Evolutionary conservation across 2,113 vertebrate genomes (phyloP), one percentile per base, ranked within the genome.

Genomic region (Zapus hudsonius): DNA sequence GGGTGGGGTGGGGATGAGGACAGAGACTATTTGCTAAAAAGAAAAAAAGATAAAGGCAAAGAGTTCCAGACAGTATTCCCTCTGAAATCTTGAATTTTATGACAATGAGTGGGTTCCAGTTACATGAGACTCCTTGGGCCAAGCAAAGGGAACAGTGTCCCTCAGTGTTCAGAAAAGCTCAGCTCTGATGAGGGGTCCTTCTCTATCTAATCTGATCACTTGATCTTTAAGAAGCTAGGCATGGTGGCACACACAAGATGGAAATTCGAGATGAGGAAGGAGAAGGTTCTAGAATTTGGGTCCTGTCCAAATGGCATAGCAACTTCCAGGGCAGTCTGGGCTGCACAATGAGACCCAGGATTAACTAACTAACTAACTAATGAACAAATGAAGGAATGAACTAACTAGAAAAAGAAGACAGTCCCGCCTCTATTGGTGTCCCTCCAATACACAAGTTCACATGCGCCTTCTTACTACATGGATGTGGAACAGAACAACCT

Each of bases 21-120:
- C 12, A 81, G 63, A 84, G 12, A 81, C 25, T 91, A 44, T 59
- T 94, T 92, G 66, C 38, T 59, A 44, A 80, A 36, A 83, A 27
- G 5, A 27, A 67, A 89, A 44, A 66, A 79, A 61, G 5, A 81
- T 2, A 0, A 88, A 70, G 64, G 67, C 22, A 78, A 66, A 27
- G 25, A 55, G 13, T 92, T 72, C 25, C n/a, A 70, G 23, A 10
- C 33, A 87, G 52, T 61, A 80, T 76, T 90, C 93, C 61, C 73
- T 93, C 36, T 59, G 72, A 70, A 67, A 42, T n/a, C 6, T 61
- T 91, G 55, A 70, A 75, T 91, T 93, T 73, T 25, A 19, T 76
- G 20, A 55, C 40, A 63, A 13, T 72, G 31, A 79, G 22, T 89
- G 79, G 15, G 3, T 59, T 91, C 70, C 23, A 85, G 29, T 17